A percentile compares a stretch with the other conserved stretches of the same genome.
Conservation (phyloP, 1,140 invertebrate genomes). For the Chelonus insularis region DNA sequence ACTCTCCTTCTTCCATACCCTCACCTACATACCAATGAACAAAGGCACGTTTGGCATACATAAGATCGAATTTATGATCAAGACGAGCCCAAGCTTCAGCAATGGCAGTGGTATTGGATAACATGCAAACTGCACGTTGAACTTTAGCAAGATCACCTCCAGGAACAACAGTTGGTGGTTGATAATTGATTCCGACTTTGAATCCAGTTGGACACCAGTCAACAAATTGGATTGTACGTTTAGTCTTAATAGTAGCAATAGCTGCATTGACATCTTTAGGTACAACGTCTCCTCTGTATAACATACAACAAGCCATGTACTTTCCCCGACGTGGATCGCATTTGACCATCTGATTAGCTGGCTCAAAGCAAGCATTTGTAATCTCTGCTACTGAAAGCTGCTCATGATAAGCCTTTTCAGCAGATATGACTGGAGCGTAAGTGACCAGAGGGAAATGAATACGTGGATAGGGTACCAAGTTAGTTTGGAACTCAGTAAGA, state of each 20-base stretch:
- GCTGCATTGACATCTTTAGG: constrained; percentile 66
- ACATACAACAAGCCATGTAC: constrained; percentile 66
- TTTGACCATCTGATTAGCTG: constrained; percentile 68
- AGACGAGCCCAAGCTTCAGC: constrained; percentile 77
- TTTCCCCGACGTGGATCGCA: constrained; percentile 54
- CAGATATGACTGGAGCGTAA: constrained; percentile 63
- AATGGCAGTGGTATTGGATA: constrained; percentile 83
- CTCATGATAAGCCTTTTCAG: constrained; percentile 57
- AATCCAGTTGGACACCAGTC: constrained; percentile 28
- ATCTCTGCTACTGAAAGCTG: constrained; percentile 27
- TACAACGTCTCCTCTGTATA: constrained; percentile 66
- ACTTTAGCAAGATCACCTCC: constrained; percentile 79
- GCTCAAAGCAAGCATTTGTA: constrained; percentile 67
- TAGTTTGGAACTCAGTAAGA: constrained; percentile 27
- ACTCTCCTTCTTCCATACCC: constrained; percentile 28
- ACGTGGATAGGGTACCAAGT: constrained; percentile 27
- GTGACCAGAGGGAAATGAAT: constrained; percentile 55
- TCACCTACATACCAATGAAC: constrained; percentile 73
- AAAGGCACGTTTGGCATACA: constrained; percentile 83
- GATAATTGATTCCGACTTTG: constrained; percentile 81
- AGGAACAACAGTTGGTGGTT: constrained; percentile 80
- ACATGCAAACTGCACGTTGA: constrained; percentile 75
- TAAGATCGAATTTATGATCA: constrained; percentile 82
- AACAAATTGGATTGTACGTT: constrained; percentile 25
- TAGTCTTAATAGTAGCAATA: constrained; percentile 71